Conservation (phyloP, 1,140 invertebrate genomes). For the Agrypnia vestita region DNA sequence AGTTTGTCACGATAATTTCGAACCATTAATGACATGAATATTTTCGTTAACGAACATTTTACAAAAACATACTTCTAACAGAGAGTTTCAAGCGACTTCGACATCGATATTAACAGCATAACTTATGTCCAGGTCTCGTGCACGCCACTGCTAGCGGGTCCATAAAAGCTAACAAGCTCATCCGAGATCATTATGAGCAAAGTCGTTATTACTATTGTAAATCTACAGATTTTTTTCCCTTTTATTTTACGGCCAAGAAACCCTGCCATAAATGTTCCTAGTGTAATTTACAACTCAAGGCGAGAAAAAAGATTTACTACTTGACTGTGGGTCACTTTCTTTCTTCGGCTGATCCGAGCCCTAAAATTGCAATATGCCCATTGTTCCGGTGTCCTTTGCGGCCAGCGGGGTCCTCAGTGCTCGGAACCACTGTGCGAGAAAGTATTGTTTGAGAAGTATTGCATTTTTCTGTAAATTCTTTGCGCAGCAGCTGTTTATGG, state of each 20-base stretch:
- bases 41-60: too few species aligned
- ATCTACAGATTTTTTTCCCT: slow-evolving; percentile 34
- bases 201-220: slow-evolving; percentile 53
- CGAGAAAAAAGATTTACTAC: slow-evolving; percentile 54
- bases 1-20: too few species aligned
- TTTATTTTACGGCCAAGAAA: slow-evolving; percentile 38
- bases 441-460: slow-evolving; percentile 9
- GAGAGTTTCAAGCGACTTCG: too few species aligned
- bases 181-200: slow-evolving; percentile 46
- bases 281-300: slow-evolving; percentile 48
- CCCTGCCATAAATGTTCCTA: slow-evolving; percentile 53
- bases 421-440: slow-evolving; percentile 34
- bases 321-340: slow-evolving; percentile 57
- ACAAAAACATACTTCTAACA: too few species aligned
- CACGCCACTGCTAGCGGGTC: slow-evolving; percentile 44
- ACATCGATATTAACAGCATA: too few species aligned
- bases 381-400: slow-evolving; percentile 51
- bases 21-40: too few species aligned
- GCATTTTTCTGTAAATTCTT: neutral
- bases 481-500: neutral
- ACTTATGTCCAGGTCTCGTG: too few species aligned
- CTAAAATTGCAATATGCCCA: slow-evolving; percentile 56
- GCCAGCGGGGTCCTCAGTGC: slow-evolving; percentile 19
- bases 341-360: slow-evolving; percentile 45
- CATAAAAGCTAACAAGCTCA: slow-evolving; percentile 58